These are phyloP conservation scores for Adoxophyes honmai DNA, from an alignment of 1,140 invertebrate genomes.

Conservation along the genomic window DNA sequence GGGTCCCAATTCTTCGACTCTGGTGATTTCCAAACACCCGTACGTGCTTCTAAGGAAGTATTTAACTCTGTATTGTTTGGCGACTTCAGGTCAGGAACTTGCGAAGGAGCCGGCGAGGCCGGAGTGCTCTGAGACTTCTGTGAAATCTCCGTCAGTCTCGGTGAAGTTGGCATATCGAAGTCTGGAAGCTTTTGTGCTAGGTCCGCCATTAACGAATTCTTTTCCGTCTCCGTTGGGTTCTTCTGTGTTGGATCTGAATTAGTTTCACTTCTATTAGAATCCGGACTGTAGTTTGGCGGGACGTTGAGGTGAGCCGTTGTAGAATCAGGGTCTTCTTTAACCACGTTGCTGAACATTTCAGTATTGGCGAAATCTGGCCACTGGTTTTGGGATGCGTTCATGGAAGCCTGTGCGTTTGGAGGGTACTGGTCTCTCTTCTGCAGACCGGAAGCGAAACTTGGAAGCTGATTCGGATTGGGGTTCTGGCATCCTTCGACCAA, in stretches of 20 bases:
- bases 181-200: slow-evolving; percentile 55
- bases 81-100: slow-evolving; percentile 55
- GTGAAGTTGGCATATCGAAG: slow-evolving; percentile 65
- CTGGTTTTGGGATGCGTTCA: slow-evolving; percentile 66
- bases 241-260: slow-evolving; percentile 52
- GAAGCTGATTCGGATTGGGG: slow-evolving; percentile 51
- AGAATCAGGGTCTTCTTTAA: slow-evolving; percentile 83
- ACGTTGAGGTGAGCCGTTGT: slow-evolving; percentile 78
- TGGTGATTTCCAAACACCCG: slow-evolving; percentile 70
- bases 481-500: slow-evolving; percentile 60
- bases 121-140: slow-evolving; percentile 60
- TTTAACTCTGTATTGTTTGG: slow-evolving; percentile 49
- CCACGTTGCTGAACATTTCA: slow-evolving; percentile 71
- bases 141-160: slow-evolving; percentile 64
- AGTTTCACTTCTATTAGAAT: slow-evolving; percentile 64
- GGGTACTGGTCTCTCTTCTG: slow-evolving; percentile 59
- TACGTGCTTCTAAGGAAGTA: slow-evolving; percentile 38
- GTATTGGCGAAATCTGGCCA: slow-evolving; percentile 76
- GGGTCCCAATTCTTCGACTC: slow-evolving; percentile 69
- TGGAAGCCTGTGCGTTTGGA: slow-evolving; percentile 31
- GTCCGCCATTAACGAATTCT: slow-evolving; percentile 41
- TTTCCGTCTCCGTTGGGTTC: slow-evolving; percentile 47
- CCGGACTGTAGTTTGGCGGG: slow-evolving; percentile 71
- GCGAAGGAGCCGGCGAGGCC: slow-evolving; percentile 53
- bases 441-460: slow-evolving; percentile 58